phyloP scores from a whole-genome alignment of 2,113 vertebrate species.

The Pedetes capensis region DNA sequence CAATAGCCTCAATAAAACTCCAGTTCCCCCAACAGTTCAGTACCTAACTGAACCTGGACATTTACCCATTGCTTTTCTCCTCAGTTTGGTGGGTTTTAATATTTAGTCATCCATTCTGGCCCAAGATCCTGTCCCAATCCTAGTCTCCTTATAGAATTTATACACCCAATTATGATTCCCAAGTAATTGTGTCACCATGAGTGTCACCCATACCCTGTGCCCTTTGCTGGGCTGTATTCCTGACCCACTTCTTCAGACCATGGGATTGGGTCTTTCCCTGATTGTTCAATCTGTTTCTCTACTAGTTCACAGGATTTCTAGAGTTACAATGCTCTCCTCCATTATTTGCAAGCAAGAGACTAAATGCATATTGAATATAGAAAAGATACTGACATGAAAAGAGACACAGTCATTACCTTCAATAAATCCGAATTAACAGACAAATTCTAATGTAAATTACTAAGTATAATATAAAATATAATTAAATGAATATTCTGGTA shows the following conservation, averaged over 20 bases:
- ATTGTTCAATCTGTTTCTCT: not conserved
- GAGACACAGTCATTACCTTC: not conserved
- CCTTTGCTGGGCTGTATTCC: not conserved
- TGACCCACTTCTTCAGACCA: not conserved
- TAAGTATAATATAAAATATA: not conserved
- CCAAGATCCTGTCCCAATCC: not conserved
- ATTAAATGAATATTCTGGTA: not conserved
- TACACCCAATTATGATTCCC: not conserved
- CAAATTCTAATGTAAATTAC: not conserved
- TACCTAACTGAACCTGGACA: not conserved
- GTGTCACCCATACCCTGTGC: too few relatives aligned
- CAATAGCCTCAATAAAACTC: not conserved
- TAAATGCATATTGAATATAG: not conserved
- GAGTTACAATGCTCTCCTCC: not conserved
- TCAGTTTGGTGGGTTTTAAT: not conserved
- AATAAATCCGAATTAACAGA: not conserved
- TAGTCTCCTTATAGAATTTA: not conserved
- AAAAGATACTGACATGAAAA: not conserved
- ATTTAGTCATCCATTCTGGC: not conserved
- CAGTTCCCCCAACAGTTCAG: not conserved
- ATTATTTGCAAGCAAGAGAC: not conserved
- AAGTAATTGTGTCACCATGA: not conserved
- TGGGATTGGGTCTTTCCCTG: too few relatives aligned
- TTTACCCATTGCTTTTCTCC: not conserved
- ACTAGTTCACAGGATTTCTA: not conserved